Evolutionary conservation across 2,113 vertebrate species (phyloP).

Genomic region (Psilopsiagon aymara): DNA sequence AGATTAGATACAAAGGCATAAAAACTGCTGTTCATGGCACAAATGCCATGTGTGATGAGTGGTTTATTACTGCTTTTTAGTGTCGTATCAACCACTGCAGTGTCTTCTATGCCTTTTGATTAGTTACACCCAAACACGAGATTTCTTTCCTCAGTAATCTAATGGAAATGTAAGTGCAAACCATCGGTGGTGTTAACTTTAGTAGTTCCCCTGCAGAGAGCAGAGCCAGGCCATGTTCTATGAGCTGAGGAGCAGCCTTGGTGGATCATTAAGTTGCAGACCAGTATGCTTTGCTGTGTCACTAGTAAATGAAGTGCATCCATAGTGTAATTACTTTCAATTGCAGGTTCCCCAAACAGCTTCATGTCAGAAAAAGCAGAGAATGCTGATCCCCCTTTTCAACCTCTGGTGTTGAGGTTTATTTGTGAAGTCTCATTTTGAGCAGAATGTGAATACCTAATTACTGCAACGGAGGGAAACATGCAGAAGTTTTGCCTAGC

Average conservation of each 20-base stretch:
- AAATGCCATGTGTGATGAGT: background rate
- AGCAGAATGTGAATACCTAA: conserved; percentile 1
- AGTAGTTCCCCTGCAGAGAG: background rate
- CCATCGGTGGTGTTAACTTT: background rate
- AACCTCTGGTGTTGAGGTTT: background rate
- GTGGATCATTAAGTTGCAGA: background rate
- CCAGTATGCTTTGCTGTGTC: background rate
- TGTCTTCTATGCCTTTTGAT: background rate
- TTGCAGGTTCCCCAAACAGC: background rate
- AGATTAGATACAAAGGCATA: background rate
- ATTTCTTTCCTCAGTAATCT: background rate
- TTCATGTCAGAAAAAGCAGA: background rate
- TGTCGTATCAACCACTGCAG: background rate
- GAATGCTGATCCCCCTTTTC: background rate
- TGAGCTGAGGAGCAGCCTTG: background rate
- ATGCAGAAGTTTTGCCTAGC: background rate
- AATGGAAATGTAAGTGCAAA: conserved; percentile 6
- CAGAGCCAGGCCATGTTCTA: background rate
- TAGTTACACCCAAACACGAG: background rate
- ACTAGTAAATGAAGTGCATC: background rate
- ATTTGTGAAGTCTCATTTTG: background rate
- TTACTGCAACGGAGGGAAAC: background rate
- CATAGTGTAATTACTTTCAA: background rate
- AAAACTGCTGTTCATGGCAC: background rate
- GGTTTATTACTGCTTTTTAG: background rate